A percentile compares a stretch with the other conserved stretches of the same genome.
Evolutionary conservation across 2,113 vertebrate species (phyloP).

Genomic region (Puntigrus tetrazona): DNA sequence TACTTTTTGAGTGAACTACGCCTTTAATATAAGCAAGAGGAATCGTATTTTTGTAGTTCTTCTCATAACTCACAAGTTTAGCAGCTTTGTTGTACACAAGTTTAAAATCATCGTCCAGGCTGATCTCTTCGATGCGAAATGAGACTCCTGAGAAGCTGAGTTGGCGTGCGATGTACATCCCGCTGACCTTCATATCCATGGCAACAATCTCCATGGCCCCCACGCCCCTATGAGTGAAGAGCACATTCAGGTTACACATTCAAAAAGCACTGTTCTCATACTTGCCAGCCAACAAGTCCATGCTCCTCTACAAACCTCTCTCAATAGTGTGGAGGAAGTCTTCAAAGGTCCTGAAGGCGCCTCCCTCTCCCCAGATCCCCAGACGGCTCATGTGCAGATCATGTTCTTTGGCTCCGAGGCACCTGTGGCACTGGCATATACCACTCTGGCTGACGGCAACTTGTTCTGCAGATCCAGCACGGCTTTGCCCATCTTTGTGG

Average conservation of each 20-base stretch:
- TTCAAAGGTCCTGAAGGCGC: conserved; percentile 90
- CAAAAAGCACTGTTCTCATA: neutral
- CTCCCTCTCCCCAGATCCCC: conserved; percentile 97
- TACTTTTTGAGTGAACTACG: neutral
- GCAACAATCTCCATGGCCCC: conserved; percentile 99
- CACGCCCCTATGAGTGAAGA: conserved; percentile 82
- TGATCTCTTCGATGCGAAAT: conserved; percentile 95
- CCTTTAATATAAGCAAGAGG: neutral
- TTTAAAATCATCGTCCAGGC: conserved; percentile 84
- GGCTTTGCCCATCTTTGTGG: conserved; percentile 98
- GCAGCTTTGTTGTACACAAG: conserved; percentile 93
- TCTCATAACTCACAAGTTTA: conserved; percentile 81
- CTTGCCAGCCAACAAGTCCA: neutral
- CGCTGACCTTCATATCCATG: conserved; percentile 99
- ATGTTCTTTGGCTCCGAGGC: conserved; percentile 99
- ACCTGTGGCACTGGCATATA: conserved; percentile 98
- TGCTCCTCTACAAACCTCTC: conserved; percentile 79
- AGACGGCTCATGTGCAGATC: conserved; percentile 99
- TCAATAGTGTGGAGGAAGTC: conserved; percentile 96
- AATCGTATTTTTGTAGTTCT: neutral
- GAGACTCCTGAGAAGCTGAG: conserved; percentile 97
- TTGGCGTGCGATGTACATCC: conserved; percentile 98
- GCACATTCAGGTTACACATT: neutral
- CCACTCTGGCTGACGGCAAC: conserved; percentile 90
- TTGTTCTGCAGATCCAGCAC: conserved; percentile 96